phyloP scores from a whole-genome alignment of 2,888 invertebrate species.

The Bimastos eiseni region DNA sequence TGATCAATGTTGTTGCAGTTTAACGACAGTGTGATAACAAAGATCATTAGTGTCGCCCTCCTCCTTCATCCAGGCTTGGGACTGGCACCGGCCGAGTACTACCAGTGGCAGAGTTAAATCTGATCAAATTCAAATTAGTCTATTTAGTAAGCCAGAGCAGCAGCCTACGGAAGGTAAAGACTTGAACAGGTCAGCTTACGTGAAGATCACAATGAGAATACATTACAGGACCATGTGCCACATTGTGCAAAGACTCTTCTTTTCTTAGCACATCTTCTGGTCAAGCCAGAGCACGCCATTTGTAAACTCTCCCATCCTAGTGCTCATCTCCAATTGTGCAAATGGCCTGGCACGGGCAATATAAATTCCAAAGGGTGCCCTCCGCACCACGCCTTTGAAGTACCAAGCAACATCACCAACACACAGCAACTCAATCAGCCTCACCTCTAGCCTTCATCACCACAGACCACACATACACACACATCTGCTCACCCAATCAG shows the following conservation, averaged over 20 bases:
- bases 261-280: background rate
- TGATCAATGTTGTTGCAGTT: no score
- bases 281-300: background rate
- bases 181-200: background rate
- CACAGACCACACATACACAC: background rate
- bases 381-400: no score
- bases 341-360: constrained; percentile 2
- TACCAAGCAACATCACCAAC: background rate
- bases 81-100: no score
- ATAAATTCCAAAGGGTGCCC: background rate
- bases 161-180: background rate
- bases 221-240: background rate
- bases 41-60: no score
- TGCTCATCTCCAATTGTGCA: constrained; percentile 6
- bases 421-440: background rate
- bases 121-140: background rate
- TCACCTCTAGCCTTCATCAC: background rate
- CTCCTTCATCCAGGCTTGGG: no score
- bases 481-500: background rate
- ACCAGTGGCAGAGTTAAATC: no score
- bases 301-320: background rate
- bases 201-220: background rate
- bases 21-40: no score
- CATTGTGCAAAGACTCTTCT: background rate
- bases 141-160: background rate